A percentile compares a stretch with the other conserved stretches of the same genome.
These are phyloP conservation scores for Hylyphantes graminicola DNA, from an alignment of 1,140 invertebrate species.

Conservation along the genomic window DNA sequence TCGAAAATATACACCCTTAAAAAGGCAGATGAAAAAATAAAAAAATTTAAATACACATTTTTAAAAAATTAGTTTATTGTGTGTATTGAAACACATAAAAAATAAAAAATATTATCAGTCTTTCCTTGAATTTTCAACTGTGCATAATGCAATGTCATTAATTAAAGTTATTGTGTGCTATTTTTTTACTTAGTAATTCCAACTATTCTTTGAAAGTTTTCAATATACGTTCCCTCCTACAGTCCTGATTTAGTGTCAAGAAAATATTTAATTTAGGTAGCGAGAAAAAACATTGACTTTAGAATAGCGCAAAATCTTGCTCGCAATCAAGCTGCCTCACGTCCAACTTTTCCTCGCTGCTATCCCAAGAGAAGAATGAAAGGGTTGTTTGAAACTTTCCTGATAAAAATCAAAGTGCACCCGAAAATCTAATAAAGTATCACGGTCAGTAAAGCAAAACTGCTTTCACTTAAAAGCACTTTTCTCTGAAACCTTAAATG, in stretches of 20 bases:
- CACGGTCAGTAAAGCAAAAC: slow-evolving; percentile 19
- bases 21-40: too few relatives aligned
- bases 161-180: too few relatives aligned
- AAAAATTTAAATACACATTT: too few relatives aligned
- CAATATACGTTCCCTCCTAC: neutral
- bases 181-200: too few relatives aligned
- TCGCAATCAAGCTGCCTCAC: slow-evolving; percentile 17
- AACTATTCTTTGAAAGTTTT: too few relatives aligned
- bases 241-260: neutral
- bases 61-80: too few relatives aligned
- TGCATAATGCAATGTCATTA: too few relatives aligned
- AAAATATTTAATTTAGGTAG: slow-evolving; percentile 31
- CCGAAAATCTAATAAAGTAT: slow-evolving; percentile 45
- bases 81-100: too few relatives aligned
- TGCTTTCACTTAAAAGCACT: slow-evolving; percentile 17
- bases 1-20: too few relatives aligned
- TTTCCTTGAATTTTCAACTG: too few relatives aligned
- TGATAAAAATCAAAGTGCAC: slow-evolving; percentile 31
- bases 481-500: slow-evolving; percentile 23
- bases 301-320: neutral
- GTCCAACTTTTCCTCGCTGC: neutral
- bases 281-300: slow-evolving; percentile 32
- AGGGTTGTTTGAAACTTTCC: slow-evolving; percentile 8
- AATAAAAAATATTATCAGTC: too few relatives aligned
- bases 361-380: slow-evolving; percentile 11